Base-by-base conservation (phyloP, 2,113 vertebrate genomes). In the Glaucidium brasilianum region DNA sequence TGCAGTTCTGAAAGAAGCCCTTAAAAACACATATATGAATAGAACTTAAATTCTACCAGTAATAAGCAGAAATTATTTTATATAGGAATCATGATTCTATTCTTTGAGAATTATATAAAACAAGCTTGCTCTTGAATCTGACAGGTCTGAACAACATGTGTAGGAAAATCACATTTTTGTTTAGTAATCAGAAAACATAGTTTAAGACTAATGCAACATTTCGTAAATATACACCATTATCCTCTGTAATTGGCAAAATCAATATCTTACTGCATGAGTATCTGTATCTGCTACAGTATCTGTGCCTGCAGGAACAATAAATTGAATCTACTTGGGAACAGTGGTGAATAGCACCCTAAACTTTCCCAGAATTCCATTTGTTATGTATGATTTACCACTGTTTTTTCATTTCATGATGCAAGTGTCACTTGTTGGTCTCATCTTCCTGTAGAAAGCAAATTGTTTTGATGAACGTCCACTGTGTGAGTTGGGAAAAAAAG, bases 401-500 rank as follows among this genome's bases (percentile, higher is more conserved):
- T 71, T 35, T 87, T 95, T 89, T 88, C 69, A 77, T 83, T 92
- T 84, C n/a, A 22, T 32, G 37, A 66, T 84, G 64, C 39, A 88
- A 88, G 43, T 75, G 62, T 79, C 91, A 89, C 55, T 92, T 82
- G 25, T 77, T 92, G 66, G 58, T 83, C 53, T 92, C 49, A 64
- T 96, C 81, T 85, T 94, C 32, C 59, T 45, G 50, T 60, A 68
- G 69, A 83, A 94, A 90, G 73, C 4, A 94, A 96, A 94, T 93
- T 94, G 34, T 78, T 93, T 92, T 97, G 92, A 97, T 96, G 95
- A 96, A 95, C 41, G 58, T 53, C 85, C 67, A 68, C 81, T 89
- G 27, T 27, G 47, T 34, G 52, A 73, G 27, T 52, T 78, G 83
- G 80, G 75, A 4, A 59, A 79, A 75, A 86, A 90, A 84, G 19